phyloP scores from a whole-genome alignment of 2,797 vertebrate species.

The Danio kyathit region DNA sequence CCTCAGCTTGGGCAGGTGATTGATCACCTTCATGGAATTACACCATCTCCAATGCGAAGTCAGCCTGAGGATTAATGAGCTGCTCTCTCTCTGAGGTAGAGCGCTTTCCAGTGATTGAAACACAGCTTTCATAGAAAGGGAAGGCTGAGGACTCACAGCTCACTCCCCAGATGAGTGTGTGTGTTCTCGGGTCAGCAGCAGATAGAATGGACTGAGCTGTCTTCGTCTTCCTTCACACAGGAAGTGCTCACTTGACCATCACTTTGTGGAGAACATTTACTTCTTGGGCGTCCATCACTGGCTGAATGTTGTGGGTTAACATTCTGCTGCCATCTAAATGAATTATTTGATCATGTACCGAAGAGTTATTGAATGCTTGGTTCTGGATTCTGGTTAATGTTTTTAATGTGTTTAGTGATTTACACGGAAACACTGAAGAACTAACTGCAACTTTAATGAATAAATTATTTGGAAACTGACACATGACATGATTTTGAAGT shows the following conservation, averaged over 20 bases:
- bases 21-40: conserved; percentile 74
- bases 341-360: neutral
- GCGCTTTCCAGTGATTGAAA: conserved; percentile 51
- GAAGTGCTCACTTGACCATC: conserved; percentile 31
- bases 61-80: conserved; percentile 79
- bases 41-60: conserved; percentile 73
- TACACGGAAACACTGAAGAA: no score
- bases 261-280: conserved; percentile 14
- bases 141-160: conserved; percentile 46
- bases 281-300: conserved; percentile 3
- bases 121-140: conserved; percentile 47
- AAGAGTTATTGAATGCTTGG: no score
- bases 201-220: conserved; percentile 35
- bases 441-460: no score
- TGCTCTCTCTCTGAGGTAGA: conserved; percentile 66
- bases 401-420: no score
- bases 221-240: conserved; percentile 20
- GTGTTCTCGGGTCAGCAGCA: conserved; percentile 37
- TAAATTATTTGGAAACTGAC: no score
- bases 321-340: neutral
- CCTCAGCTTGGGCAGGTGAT: conserved; percentile 70
- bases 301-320: conserved; percentile 7
- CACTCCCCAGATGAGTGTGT: conserved; percentile 35
- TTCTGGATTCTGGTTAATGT: no score
- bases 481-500: no score